phyloP scores from a whole-genome alignment of 2,113 vertebrate species.

The Ptilorrhoa leucosticta region DNA sequence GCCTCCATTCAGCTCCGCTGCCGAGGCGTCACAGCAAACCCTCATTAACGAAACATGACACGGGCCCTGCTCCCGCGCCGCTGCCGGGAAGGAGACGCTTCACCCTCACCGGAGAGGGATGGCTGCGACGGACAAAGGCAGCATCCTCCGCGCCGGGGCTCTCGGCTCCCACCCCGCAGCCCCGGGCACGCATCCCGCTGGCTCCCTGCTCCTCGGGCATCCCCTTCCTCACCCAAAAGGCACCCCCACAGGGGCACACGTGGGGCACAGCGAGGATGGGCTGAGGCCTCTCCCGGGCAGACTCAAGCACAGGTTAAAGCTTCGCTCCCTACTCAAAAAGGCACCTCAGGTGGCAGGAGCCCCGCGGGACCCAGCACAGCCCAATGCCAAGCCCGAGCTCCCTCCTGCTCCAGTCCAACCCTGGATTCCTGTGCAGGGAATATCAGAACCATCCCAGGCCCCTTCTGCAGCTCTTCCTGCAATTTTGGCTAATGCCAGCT shows the following conservation, averaged over 20 bases:
- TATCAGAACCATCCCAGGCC: accelerated
- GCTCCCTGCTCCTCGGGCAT: accelerated
- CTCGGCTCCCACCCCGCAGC: not conserved
- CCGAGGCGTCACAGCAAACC: not conserved
- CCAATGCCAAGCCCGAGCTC: accelerated
- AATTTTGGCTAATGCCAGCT: not conserved
- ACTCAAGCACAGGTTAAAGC: not conserved
- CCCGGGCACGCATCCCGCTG: accelerated
- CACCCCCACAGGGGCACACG: accelerated
- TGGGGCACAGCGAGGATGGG: not conserved
- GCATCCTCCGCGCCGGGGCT: not conserved
- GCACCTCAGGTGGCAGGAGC: not conserved
- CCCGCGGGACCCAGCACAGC: accelerated
- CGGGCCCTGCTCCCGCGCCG: not conserved
- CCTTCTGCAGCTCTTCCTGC: not conserved
- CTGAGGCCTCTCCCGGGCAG: not conserved
- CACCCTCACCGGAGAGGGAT: not conserved
- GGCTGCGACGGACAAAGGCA: not conserved
- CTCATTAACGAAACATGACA: not conserved
- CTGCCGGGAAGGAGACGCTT: not conserved
- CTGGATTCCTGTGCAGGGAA: accelerated
- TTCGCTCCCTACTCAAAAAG: accelerated
- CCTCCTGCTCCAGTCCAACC: not conserved
- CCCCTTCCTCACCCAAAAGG: accelerated
- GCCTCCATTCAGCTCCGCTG: not conserved